A percentile compares a stretch with the other conserved stretches of the same genome.
These are phyloP conservation scores for Anas capensis DNA, from an alignment of 2,797 vertebrate species.

Conservation along the genomic window DNA sequence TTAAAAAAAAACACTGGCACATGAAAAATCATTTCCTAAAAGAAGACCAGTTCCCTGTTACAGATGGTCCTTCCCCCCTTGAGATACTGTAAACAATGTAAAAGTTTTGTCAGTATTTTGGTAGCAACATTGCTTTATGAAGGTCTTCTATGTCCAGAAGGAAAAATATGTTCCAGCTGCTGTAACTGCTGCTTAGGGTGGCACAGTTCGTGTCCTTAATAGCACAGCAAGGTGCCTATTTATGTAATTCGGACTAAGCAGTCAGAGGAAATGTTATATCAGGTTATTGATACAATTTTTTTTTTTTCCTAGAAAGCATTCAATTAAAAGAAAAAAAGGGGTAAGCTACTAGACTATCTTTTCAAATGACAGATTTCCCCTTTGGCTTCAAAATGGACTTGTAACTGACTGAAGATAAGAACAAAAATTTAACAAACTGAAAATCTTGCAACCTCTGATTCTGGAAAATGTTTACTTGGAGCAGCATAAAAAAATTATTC, in stretches of 20 bases:
- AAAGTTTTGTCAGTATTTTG: slow-evolving; percentile 15
- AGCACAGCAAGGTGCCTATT: background rate
- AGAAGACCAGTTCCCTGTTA: background rate
- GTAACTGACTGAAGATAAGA: background rate
- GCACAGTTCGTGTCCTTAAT: slow-evolving; percentile 25
- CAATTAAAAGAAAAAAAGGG: background rate
- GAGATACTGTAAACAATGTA: slow-evolving; percentile 1
- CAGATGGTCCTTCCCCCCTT: background rate
- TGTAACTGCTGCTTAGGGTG: slow-evolving; percentile 28
- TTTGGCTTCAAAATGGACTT: slow-evolving; percentile 27
- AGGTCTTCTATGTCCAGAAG: slow-evolving; percentile 38
- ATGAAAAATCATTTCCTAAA: slow-evolving; percentile 10
- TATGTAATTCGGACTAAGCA: slow-evolving; percentile 52
- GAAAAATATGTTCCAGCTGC: slow-evolving; percentile 45
- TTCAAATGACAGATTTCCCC: slow-evolving; percentile 27
- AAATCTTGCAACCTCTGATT: slow-evolving; percentile 37
- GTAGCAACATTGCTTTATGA: slow-evolving; percentile 14
- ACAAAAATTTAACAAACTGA: slow-evolving; percentile 52
- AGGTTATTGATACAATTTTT: slow-evolving; percentile 14
- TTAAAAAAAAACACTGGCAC: background rate
- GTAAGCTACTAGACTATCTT: background rate
- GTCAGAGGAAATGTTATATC: slow-evolving; percentile 55
- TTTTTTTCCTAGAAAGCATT: background rate
- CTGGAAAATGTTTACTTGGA: slow-evolving; percentile 47
- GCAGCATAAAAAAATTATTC: slow-evolving; percentile 27